These are phyloP conservation scores for Pipistrellus nathusii DNA, from an alignment of 2,797 vertebrate genomes.

Conservation along the genomic window DNA sequence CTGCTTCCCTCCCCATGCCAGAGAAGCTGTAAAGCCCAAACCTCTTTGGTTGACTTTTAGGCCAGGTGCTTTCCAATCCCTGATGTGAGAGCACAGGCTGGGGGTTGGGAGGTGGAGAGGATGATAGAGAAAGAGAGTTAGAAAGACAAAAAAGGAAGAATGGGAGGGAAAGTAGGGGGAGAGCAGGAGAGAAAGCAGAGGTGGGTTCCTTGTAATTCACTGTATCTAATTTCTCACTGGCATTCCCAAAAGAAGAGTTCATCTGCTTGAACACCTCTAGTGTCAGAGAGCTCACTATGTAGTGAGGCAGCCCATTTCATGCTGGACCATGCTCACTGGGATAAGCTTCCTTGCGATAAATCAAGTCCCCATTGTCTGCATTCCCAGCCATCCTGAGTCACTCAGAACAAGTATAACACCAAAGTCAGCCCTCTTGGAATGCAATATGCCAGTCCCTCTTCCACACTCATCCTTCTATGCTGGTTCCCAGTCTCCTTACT, in stretches of 20 bases:
- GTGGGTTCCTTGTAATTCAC: background rate
- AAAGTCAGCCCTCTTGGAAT: background rate
- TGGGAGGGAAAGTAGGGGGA: background rate
- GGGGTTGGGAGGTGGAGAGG: background rate
- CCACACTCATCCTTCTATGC: background rate
- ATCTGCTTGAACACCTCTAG: background rate
- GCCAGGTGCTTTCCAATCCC: background rate
- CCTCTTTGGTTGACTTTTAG: background rate
- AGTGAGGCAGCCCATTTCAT: background rate
- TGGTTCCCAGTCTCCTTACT: background rate
- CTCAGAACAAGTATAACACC: background rate
- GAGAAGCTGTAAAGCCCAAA: background rate
- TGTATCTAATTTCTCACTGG: background rate
- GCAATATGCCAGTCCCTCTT: too few relatives aligned
- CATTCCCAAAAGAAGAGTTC: background rate
- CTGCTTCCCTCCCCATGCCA: background rate
- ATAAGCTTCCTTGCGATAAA: background rate
- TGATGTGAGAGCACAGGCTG: background rate
- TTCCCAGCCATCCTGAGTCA: background rate
- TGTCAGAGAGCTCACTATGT: background rate
- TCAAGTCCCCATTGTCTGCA: fast-evolving
- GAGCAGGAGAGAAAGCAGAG: background rate
- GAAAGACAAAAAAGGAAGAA: background rate
- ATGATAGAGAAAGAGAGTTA: background rate
- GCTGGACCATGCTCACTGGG: background rate